These are phyloP conservation scores for Hyposmocoma kahamanoa DNA, from an alignment of 1,140 invertebrate genomes.

Conservation along the genomic window DNA sequence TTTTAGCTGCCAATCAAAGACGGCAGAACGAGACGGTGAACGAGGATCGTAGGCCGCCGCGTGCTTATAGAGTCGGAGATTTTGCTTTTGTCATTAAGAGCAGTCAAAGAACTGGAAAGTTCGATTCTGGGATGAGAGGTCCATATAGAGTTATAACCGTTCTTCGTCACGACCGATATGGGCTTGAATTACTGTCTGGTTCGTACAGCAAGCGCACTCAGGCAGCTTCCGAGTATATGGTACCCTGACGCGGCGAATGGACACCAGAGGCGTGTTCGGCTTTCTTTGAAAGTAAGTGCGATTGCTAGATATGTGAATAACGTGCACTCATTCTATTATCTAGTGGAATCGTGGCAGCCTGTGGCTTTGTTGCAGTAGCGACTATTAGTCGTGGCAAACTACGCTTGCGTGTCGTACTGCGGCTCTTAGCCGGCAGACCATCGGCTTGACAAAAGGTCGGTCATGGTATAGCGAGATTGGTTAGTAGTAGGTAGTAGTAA, in stretches of 20 bases:
- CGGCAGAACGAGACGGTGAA: not conserved
- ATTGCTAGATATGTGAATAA: too few relatives aligned
- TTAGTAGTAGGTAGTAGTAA: too few relatives aligned
- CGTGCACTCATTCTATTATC: too few relatives aligned
- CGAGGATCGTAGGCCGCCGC: not conserved
- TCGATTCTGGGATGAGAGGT: constrained; percentile 8
- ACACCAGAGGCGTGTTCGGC: constrained; percentile 6
- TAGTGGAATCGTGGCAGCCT: too few relatives aligned
- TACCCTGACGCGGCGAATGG: constrained; percentile 8
- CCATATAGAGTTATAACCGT: not conserved
- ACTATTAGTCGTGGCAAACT: too few relatives aligned
- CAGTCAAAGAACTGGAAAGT: constrained; percentile 4
- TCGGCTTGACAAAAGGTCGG: too few relatives aligned
- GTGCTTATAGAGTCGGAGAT: not conserved
- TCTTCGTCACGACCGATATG: constrained; percentile 4
- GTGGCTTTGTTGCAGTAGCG: too few relatives aligned
- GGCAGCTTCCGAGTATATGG: constrained; percentile 5
- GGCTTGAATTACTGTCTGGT: constrained; percentile 6
- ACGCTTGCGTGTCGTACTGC: too few relatives aligned
- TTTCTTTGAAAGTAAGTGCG: constrained; percentile 6
- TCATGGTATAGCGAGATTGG: too few relatives aligned
- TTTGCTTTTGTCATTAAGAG: constrained; percentile 8
- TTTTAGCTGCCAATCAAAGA: not conserved
- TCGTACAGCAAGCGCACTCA: constrained; percentile 4
- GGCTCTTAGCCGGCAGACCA: too few relatives aligned